A percentile compares a stretch with the other conserved stretches of the same genome.
These are phyloP conservation scores for Piaya cayana DNA, from an alignment of 2,113 vertebrate genomes.

Conservation along the genomic window DNA sequence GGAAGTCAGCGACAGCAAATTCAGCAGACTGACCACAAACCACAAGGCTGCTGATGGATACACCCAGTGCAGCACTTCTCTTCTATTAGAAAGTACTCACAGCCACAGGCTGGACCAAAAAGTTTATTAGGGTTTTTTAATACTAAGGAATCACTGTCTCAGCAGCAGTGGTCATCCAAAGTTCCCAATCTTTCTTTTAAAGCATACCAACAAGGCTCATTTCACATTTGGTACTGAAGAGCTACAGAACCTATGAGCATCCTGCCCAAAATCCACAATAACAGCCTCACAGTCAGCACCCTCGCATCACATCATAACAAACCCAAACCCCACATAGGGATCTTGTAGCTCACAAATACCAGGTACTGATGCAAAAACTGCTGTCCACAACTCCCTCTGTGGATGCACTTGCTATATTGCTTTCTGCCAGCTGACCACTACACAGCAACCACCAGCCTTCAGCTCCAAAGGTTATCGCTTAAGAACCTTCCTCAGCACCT, in stretches of 20 bases:
- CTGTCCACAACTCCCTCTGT: rapidly evolving
- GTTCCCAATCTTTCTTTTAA: background rate
- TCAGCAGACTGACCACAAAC: background rate
- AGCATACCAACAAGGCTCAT: rapidly evolving
- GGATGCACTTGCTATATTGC: rapidly evolving
- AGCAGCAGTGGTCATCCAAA: background rate
- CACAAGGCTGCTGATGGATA: background rate
- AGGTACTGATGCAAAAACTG: background rate
- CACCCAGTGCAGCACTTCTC: background rate
- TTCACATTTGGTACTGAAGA: background rate
- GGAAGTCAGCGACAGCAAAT: background rate
- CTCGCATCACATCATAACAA: background rate
- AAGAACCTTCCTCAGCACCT: background rate
- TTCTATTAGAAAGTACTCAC: background rate
- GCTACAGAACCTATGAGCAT: background rate
- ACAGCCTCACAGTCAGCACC: rapidly evolving
- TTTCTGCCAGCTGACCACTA: background rate
- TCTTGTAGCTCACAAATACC: too few relatives aligned
- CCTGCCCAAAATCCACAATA: background rate
- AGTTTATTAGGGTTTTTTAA: background rate
- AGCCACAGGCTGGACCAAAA: background rate
- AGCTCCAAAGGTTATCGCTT: background rate
- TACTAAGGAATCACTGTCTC: background rate
- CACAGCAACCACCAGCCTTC: background rate
- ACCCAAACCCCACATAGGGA: background rate